Evolutionary conservation across 2,888 invertebrate species (phyloP), one percentile per base, ranked within the genome.

Genomic region (Trachelus stipa): DNA sequence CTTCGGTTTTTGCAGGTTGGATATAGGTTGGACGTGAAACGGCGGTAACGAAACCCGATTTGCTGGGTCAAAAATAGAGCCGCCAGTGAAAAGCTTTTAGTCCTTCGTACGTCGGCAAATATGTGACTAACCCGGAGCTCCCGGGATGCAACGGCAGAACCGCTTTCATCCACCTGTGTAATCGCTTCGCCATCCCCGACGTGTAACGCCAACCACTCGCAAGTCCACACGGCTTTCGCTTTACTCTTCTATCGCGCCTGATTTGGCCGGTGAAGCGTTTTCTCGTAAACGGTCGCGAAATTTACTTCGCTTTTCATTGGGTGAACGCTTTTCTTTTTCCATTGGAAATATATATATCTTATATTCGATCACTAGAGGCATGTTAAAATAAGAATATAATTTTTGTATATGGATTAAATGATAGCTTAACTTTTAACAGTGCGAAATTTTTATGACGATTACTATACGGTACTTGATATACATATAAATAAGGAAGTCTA

Each of bases 41-140:
- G 40, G 15, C 78, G 79, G 82, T 81, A 83, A 84, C 82, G 79
- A 81, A 88, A 84, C 85, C 80, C 83, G 86, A 87, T 88, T 88
- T 86, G 83, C 40, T 84, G 83, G 83, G 83, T 84, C 82, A 86
- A 85, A 88, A 89, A 88, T 85, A 83, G 85, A 85, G 83, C 81
- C 82, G 80, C 84, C 80, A 83, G 84, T 83, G 83, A 87, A 88
- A 89, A 89, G 87, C 88, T 87, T 87, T 89, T 87, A 86, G 86
- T 86, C 86, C 83, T 86, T 83, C 83, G 84, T 83, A 84, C 82
- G 85, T 88, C 84, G 81, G 88, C 87, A 89, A 89, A 87, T 88
- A 88, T 88, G 88, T 87, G 87, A 88, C 85, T 87, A 86, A 87
- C 85, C 86, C 83, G 83, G 83, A 84, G 85, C 84, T 83, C 81